Percentiles rank a stretch among this genome's conserved stretches.
phyloP scores from a whole-genome alignment of 1,140 invertebrate species.

The Stenopsyche tienmushanensis region DNA sequence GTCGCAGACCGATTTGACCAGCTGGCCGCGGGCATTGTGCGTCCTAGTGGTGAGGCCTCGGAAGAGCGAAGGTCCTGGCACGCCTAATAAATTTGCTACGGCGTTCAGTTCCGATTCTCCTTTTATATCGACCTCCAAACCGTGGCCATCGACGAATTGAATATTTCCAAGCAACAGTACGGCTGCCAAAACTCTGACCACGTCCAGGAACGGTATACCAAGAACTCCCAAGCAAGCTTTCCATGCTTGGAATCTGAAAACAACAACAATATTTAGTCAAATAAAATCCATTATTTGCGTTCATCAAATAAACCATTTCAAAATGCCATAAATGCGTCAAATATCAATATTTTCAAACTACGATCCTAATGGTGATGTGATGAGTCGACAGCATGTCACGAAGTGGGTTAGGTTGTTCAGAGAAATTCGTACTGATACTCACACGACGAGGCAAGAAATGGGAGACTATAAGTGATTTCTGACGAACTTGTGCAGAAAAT shows the following conservation, averaged over 20 bases:
- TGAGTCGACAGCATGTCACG: too few relatives aligned
- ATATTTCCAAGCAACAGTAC: constrained; percentile 90
- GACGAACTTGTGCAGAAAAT: too few relatives aligned
- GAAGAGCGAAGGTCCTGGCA: constrained; percentile 73
- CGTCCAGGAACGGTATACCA: constrained; percentile 92
- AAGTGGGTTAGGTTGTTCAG: too few relatives aligned
- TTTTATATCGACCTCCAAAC: constrained; percentile 57
- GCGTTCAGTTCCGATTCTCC: constrained; percentile 79
- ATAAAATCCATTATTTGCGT: too few relatives aligned
- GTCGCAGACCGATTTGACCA: constrained; percentile 81
- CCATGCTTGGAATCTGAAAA: constrained; percentile 80
- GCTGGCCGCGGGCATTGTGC: constrained; percentile 79
- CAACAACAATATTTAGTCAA: too few relatives aligned
- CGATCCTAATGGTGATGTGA: too few relatives aligned
- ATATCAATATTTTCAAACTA: too few relatives aligned
- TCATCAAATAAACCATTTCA: too few relatives aligned
- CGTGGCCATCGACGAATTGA: constrained; percentile 74
- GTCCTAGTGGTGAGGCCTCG: constrained; percentile 82
- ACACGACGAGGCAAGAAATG: too few relatives aligned
- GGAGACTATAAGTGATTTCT: too few relatives aligned
- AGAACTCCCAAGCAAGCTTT: constrained; percentile 85
- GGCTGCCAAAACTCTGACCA: constrained; percentile 86
- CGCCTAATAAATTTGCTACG: constrained; percentile 80
- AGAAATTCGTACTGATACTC: too few relatives aligned
- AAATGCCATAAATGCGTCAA: too few relatives aligned